Evolutionary conservation across 2,113 vertebrate species (phyloP), one percentile per base, ranked within the genome.

Genomic region (Channa argus): DNA sequence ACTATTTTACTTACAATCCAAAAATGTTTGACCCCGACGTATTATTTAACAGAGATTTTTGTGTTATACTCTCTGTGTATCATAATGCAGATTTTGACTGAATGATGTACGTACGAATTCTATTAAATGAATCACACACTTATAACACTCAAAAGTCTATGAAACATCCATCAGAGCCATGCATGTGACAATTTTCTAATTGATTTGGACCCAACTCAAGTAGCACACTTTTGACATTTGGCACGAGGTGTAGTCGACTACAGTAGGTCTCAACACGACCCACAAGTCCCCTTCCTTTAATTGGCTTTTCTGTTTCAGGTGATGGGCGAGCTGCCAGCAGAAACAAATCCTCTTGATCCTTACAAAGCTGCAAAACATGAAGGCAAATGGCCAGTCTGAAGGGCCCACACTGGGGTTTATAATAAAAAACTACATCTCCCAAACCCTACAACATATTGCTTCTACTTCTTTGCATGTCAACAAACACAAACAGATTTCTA

Each of bases 281-380:
- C 24, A 67, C 24, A 75, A n/a, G 66, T 71, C 41, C 49, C 38
- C 78, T 81, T 79, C 44, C 63, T 73, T 58, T 24, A 60, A 38
- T 51, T 74, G 62, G 56, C 64, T 70, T 77, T 73, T 87, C 82
- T 86, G 68, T 89, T 88, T 86, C 78, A 84, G 86, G 78, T 90
- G 85, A 84, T 52, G 85, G 89, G 89, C 86, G 38, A 53, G 43
- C 65, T 87, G 80, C 84, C 89, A 91, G 76, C 71, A 77, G 80
- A 76, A 86, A 88, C 84, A 92, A 92, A 91, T 91, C 87, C 85
- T 88, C 87, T 82, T 88, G 68, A 89, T 92, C 82, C 83, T 71
- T 71, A 78, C 87, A 90, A 91, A 91, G 58, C 83, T 86, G 54
- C 63, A 67, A 62, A 79, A 83, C 80, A 85, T 58, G 62, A 47